Percentiles rank a stretch among this genome's conserved stretches.
Conservation (phyloP, 1,140 invertebrate species). For the Kradibia gibbosae region DNA sequence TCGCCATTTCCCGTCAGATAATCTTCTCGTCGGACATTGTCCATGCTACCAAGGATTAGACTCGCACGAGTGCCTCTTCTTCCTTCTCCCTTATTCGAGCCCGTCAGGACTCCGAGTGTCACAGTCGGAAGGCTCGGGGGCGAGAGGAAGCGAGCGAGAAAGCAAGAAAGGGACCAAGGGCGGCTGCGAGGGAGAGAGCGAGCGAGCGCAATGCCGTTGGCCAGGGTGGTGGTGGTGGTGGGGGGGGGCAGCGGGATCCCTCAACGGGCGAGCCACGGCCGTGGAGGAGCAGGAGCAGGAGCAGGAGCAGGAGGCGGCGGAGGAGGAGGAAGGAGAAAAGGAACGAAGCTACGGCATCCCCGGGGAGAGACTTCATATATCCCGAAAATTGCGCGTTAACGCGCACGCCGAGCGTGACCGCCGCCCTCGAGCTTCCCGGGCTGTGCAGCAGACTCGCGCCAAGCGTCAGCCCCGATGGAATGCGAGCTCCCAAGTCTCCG, state of each 20-base stretch:
- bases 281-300: neutral
- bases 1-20: neutral
- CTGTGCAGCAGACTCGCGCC: neutral
- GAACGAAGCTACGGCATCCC: conserved; percentile 11
- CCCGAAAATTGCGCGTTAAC: conserved; percentile 66
- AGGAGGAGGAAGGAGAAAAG: neutral
- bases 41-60: neutral
- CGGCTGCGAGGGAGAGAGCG: neutral
- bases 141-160: no score
- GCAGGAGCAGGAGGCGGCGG: neutral
- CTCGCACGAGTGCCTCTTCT: neutral
- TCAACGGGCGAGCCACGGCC: neutral
- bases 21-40: conserved; percentile 35
- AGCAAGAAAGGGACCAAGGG: neutral
- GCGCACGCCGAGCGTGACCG: conserved; percentile 54
- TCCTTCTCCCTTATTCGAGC: neutral
- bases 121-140: neutral
- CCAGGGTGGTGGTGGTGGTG: neutral
- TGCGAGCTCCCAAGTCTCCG: neutral
- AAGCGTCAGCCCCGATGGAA: neutral
- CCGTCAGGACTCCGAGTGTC: neutral
- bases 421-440: conserved; percentile 57
- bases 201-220: neutral
- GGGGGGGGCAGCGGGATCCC: no score
- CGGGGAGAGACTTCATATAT: conserved; percentile 61